Base-by-base conservation (phyloP, 1,140 invertebrate genomes). In the Drosophila pectinifera region DNA sequence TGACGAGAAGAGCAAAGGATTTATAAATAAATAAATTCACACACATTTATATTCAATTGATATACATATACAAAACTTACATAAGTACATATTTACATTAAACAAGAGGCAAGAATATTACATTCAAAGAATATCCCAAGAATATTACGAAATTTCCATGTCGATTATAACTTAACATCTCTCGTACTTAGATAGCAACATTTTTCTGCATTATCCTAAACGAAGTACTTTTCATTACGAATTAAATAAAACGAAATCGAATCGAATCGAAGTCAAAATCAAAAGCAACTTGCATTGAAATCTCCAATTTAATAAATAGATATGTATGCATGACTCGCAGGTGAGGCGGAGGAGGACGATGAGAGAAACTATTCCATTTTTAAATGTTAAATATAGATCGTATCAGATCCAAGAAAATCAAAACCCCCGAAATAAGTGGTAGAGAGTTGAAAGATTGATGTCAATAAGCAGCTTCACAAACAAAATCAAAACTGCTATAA, bases 141-240 rank as follows among this genome's bases (percentile, higher is more conserved):
- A 62, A 55, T 51, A 76, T 65, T 64, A 45, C 62, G 61, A 61
- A 82, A 78, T 76, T 88, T 79, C 73, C 82, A 86, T 82, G 83
- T 86, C 83, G 83, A 86, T 86, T 86, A 86, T 79, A 64, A 76
- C 53, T 80, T 65, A 81, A 77, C 83, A 82, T 62, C 78, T 80
- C 77, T 83, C 77, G 75, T 83, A 89, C 73, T 88, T 88, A 88
- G 83, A 88, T 88, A 88, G 83, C 84, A 80, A 89, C 84, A 89
- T 89, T 88, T 86, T 80, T 89, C 80, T 84, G 81, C 67, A 70
- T 70, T 70, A 70, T 31, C 49, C 67, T 70, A 79, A 75, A 36
- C 56, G 48, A 70, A 75, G 38, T 51, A 58, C 48, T 76, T 78
- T 51, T 78, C 75, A 78, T 78, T 79, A 75, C 43, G 59, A 64